These are phyloP conservation scores for Bucorvus abyssinicus DNA, from an alignment of 2,797 vertebrate species.

Conservation along the genomic window DNA sequence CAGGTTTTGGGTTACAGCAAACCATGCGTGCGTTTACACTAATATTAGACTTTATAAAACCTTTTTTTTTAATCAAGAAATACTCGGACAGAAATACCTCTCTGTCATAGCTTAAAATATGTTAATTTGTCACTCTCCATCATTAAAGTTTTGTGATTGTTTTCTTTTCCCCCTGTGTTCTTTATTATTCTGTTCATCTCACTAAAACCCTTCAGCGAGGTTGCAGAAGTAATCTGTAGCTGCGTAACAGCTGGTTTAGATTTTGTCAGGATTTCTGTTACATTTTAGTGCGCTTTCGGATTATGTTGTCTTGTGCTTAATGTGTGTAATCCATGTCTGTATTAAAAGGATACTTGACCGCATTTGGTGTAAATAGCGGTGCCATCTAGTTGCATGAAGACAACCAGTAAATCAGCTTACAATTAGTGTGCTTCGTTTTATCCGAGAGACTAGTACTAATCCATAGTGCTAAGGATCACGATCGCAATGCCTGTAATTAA, in stretches of 20 bases:
- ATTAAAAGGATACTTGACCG: conserved; percentile 61
- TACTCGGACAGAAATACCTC: neutral
- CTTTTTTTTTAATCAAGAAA: neutral
- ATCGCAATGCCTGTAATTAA: conserved; percentile 55
- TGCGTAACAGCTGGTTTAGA: conserved; percentile 33
- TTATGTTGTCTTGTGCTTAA: conserved; percentile 57
- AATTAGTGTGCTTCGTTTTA: conserved; percentile 45
- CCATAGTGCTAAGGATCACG: conserved; percentile 1
- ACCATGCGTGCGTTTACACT: neutral
- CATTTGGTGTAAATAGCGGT: conserved; percentile 52
- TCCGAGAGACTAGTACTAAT: conserved; percentile 9
- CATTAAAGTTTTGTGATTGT: neutral
- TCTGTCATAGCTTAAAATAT: neutral
- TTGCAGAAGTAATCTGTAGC: conserved; percentile 44
- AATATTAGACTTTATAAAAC: neutral
- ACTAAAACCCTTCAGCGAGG: neutral
- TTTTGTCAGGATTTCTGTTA: conserved; percentile 46
- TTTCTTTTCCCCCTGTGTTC: neutral
- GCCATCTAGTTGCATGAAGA: conserved; percentile 12
- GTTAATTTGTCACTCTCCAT: neutral
- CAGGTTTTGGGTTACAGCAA: neutral
- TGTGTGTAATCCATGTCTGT: conserved; percentile 37
- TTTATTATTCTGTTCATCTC: neutral
- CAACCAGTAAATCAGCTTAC: conserved; percentile 53
- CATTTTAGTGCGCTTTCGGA: conserved; percentile 39